Evolutionary conservation across 1,140 invertebrate species (phyloP), one percentile per base, ranked within the genome.

Genomic region (Diachasma alloeum): DNA sequence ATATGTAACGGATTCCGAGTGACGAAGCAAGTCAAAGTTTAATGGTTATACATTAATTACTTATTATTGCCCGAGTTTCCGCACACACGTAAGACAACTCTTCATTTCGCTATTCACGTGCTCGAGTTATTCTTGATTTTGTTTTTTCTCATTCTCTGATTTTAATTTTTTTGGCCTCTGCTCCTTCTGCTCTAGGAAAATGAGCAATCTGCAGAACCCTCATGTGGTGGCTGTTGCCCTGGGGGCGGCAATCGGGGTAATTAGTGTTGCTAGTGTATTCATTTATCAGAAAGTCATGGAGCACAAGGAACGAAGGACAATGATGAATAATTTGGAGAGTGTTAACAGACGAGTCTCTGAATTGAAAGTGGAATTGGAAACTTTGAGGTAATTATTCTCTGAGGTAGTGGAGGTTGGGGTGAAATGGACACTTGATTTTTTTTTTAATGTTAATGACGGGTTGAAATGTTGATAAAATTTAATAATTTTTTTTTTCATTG

Each of bases 281-380:
- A 89, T 94, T 63, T 92, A 92, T 74, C 91, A 93, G 75, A 92
- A 91, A 82, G 87, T 92, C n/a, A 88, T 91, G 71, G 91, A 91
- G 59, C 90, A 92, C 78, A 90, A 91, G 80, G 82, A 91, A 70
- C 88, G 92, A 79, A 86, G 88, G 19, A 88, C 89, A 79, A 87
- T 91, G 78, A 86, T 90, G 85, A 76, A 74, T 39, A 84, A 87
- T 46, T 75, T 88, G 10, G 81, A 88, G 13, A 80, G 71, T 75
- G 81, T 88, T 0, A 85, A 86, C 75, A 82, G 81, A 75, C 84
- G 82, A 70, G 83, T 90, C 15, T 63, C 79, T 0, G 82, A 85
- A 71, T 75, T 90, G n/a, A 80, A 87, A 78, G 67, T 79, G 44
- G 86, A 89, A 82, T 76, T 89, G 22, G 82, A 88, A 76, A 77